These are phyloP conservation scores for Sitta carolinensis DNA, from an alignment of 2,797 vertebrate species.

Conservation along the genomic window DNA sequence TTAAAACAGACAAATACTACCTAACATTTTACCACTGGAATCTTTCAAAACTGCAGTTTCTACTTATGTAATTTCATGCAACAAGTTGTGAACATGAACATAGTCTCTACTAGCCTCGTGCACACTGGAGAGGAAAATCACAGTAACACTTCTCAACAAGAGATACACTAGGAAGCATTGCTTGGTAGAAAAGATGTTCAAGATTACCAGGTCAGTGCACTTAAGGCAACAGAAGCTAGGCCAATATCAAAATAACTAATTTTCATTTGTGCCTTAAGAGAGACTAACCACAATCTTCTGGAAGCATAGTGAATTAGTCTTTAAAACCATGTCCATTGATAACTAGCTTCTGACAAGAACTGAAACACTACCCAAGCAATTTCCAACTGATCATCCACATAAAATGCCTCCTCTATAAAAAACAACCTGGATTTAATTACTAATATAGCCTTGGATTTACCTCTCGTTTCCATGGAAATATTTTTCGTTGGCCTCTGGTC, in stretches of 20 bases:
- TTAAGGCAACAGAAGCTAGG: background rate
- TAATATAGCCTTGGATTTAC: conserved; percentile 57
- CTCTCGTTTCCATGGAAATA: conserved; percentile 59
- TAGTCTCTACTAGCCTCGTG: background rate
- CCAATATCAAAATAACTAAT: background rate
- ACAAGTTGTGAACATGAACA: background rate
- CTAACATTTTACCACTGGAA: background rate
- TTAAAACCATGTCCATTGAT: background rate
- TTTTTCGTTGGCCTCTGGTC: conserved; percentile 14
- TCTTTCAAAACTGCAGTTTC: background rate
- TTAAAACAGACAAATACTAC: background rate
- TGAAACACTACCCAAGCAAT: background rate
- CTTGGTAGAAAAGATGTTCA: background rate
- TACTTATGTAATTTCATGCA: background rate
- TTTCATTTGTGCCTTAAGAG: background rate
- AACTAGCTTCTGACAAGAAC: background rate
- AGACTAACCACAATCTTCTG: background rate
- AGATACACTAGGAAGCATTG: background rate
- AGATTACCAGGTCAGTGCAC: background rate
- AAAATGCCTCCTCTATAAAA: background rate
- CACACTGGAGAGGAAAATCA: background rate
- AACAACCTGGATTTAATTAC: conserved; percentile 11
- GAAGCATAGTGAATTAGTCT: background rate
- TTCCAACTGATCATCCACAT: background rate
- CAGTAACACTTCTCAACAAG: background rate